phyloP scores from a whole-genome alignment of 2,888 invertebrate species.

The Neoaliturus tenellus region DNA sequence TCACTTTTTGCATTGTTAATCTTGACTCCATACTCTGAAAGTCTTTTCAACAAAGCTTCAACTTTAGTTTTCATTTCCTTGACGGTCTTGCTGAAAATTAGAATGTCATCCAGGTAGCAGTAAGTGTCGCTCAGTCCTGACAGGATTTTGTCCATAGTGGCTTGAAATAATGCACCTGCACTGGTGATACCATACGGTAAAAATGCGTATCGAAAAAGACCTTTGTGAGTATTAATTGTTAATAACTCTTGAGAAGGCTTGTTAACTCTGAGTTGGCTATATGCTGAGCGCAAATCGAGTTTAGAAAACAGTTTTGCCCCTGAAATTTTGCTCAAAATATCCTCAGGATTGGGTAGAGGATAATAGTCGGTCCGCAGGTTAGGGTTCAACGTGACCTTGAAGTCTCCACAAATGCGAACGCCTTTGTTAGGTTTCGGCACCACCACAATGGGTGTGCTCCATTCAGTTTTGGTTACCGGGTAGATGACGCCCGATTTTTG shows the following conservation, averaged over 20 bases:
- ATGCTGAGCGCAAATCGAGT: too few species aligned
- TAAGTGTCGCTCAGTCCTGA: neutral
- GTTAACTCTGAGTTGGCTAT: slow-evolving; percentile 3
- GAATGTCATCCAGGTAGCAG: neutral
- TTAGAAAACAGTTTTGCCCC: too few species aligned
- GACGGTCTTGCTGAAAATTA: neutral
- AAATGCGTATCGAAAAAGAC: too few species aligned
- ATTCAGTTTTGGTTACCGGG: neutral
- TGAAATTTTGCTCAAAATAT: neutral
- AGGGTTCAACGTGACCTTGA: neutral
- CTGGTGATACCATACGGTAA: too few species aligned
- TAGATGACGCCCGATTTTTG: neutral
- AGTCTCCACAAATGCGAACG: neutral
- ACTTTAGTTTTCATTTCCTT: neutral
- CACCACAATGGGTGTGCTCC: neutral
- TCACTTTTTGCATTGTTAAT: neutral
- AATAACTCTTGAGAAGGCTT: slow-evolving; percentile 17
- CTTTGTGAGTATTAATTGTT: too few species aligned
- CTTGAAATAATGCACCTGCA: neutral
- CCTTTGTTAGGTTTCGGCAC: neutral
- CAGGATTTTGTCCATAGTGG: neutral
- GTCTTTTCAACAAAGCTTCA: neutral
- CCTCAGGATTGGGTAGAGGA: neutral
- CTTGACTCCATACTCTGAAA: neutral
- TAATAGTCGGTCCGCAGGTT: neutral